These are phyloP conservation scores for Archocentrus centrarchus DNA, from an alignment of 2,113 vertebrate genomes.

Conservation along the genomic window DNA sequence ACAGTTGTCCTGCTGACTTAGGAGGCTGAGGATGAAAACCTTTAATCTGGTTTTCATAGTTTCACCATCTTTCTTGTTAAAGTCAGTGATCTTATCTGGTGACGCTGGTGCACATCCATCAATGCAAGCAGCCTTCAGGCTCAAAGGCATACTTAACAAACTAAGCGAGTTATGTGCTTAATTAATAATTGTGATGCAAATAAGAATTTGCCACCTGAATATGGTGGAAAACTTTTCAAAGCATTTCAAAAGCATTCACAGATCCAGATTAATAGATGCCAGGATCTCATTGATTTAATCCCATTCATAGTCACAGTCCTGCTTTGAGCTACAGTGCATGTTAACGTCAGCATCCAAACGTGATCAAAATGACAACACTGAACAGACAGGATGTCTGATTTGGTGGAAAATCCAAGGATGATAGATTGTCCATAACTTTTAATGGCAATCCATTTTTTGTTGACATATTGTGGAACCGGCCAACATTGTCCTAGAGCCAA, in stretches of 20 bases:
- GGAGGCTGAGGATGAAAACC: not conserved
- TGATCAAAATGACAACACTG: not conserved
- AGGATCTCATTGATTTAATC: too few species aligned
- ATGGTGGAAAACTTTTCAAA: not conserved
- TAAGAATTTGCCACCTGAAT: not conserved
- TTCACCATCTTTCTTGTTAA: not conserved
- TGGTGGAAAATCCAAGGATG: not conserved
- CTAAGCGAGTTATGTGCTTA: not conserved
- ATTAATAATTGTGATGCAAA: not conserved
- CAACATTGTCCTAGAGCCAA: not conserved
- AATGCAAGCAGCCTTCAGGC: not conserved
- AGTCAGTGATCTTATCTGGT: not conserved
- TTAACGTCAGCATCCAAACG: not conserved
- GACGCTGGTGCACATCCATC: not conserved
- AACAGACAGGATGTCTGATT: not conserved
- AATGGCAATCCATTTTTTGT: not conserved
- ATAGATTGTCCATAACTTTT: not conserved
- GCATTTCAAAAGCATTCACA: too few species aligned
- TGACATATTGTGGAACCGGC: not conserved
- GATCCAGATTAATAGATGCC: too few species aligned
- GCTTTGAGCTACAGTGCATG: not conserved
- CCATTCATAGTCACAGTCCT: too few species aligned
- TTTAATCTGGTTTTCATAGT: not conserved
- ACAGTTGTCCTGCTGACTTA: not conserved
- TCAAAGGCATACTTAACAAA: fast-evolving